Conservation (phyloP, 2,797 vertebrate genomes). For the Lepus townsendii region DNA sequence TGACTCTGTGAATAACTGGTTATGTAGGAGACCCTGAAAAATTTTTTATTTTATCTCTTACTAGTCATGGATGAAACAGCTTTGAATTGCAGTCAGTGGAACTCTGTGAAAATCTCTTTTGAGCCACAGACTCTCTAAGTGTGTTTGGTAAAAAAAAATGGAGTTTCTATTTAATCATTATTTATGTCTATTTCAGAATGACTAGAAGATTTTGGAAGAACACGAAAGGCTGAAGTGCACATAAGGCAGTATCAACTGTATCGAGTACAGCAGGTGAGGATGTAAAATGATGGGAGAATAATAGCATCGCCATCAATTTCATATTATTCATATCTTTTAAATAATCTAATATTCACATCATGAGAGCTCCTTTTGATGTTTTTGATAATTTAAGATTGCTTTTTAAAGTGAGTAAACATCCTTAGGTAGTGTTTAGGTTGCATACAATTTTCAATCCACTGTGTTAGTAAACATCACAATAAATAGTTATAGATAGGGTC, state of each 20-base stretch:
- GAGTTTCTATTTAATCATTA: background rate
- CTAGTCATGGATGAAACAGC: background rate
- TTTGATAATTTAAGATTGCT: background rate
- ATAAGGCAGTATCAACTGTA: background rate
- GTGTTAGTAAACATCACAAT: conserved; percentile 47
- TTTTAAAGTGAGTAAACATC: conserved; percentile 24
- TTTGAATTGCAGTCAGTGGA: background rate
- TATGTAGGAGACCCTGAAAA: background rate
- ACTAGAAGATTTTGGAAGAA: conserved; percentile 6
- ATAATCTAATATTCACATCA: background rate
- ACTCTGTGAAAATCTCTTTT: background rate
- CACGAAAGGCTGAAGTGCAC: background rate
- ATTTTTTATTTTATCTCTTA: background rate
- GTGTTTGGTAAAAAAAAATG: background rate
- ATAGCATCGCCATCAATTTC: background rate
- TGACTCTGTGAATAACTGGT: background rate
- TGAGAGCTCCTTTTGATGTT: background rate
- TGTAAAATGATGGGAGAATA: background rate
- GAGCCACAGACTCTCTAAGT: background rate
- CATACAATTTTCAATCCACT: background rate
- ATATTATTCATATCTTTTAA: conserved; percentile 23
- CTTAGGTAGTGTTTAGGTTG: background rate
- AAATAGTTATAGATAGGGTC: conserved; percentile 42
- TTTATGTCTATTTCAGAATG: background rate
- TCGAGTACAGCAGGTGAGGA: background rate